Evolutionary conservation across 1,140 invertebrate genomes (phyloP), one percentile per base, ranked within the genome.

Genomic region (Drosophila nebulosa): DNA sequence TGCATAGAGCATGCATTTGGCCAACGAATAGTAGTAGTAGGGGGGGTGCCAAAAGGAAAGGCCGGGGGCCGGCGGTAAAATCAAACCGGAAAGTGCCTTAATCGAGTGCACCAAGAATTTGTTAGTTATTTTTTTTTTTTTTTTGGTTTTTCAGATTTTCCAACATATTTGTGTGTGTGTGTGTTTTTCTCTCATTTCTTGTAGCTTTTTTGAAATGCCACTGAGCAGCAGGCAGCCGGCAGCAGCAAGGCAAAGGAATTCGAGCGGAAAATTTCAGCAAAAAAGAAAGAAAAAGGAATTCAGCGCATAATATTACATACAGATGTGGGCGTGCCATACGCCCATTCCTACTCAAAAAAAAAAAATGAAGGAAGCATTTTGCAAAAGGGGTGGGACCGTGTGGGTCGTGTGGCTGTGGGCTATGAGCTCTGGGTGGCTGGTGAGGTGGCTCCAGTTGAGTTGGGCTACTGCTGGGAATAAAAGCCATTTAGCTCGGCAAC

Each of bases 91-190:
- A 76, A 76, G 58, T 78, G 59, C 55, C 66, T 52, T 80, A 88
- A 81, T 81, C 83, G 83, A 88, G 84, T 86, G 70, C 78, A 78
- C 60, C 79, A 86, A 86, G 64, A 79, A 76, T 63, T 36, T 65
- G 53, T 36, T 65, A 42, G 64, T 61, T 50, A 52, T 26, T 21
- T 79, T 14, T 27, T 3, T 21, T 36, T 36, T 10, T 57, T 27
- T 27, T 18, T 35, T 18, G 18, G 16, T 26, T 50, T 42, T 16
- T 50, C 62, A 60, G 68, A 79, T 85, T 85, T 79, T 64, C 55
- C 39, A 46, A 46, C 39, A 46, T 46, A 46, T 46, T 46, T 46
- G 18, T 21, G 16, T 46, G 18, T 21, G 16, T 46, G 16, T 46
- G 16, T 46, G 7, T 46, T 16, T 81, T 81, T 70, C 64, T 16